Conservation (phyloP, 2,113 vertebrate genomes). For the Tupaia tana region DNA sequence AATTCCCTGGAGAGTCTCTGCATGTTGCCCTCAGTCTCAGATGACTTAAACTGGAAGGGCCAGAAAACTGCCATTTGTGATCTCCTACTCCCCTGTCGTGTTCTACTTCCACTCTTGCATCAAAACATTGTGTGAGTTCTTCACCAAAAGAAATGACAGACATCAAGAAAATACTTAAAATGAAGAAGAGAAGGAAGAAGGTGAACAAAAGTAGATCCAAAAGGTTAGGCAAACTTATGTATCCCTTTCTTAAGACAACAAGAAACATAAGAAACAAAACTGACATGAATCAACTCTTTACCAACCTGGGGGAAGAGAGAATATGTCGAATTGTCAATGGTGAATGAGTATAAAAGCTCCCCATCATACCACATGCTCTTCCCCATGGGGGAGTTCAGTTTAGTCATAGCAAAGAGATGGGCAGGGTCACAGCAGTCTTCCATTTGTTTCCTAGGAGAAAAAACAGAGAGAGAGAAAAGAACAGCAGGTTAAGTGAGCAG, state of each 20-base stretch:
- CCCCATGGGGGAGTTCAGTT: conserved; percentile 94
- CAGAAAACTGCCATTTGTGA: background rate
- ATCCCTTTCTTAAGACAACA: background rate
- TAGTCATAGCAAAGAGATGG: conserved; percentile 95
- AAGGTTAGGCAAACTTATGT: background rate
- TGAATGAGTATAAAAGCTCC: conserved; percentile 95
- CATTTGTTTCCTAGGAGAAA: conserved; percentile 91
- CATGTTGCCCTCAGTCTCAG: background rate
- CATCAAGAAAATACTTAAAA: background rate
- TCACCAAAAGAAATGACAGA: background rate
- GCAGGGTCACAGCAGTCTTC: conserved; percentile 93
- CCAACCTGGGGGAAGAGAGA: conserved; percentile 94
- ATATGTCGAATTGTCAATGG: conserved; percentile 94
- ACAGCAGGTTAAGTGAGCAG: conserved; percentile 52
- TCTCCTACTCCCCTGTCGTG: background rate
- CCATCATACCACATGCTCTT: conserved; percentile 97
- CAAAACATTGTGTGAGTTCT: background rate
- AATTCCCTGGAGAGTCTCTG: background rate
- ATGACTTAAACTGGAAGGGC: background rate
- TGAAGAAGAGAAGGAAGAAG: background rate
- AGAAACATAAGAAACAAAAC: background rate
- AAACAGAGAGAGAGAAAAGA: conserved; percentile 57
- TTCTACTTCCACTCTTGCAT: background rate
- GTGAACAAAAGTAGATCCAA: background rate
- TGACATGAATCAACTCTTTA: conserved; percentile 56